phyloP scores from a whole-genome alignment of 30 jellyfish, hydroid and myxozoan species.

The Turritopsis rubra region DNA sequence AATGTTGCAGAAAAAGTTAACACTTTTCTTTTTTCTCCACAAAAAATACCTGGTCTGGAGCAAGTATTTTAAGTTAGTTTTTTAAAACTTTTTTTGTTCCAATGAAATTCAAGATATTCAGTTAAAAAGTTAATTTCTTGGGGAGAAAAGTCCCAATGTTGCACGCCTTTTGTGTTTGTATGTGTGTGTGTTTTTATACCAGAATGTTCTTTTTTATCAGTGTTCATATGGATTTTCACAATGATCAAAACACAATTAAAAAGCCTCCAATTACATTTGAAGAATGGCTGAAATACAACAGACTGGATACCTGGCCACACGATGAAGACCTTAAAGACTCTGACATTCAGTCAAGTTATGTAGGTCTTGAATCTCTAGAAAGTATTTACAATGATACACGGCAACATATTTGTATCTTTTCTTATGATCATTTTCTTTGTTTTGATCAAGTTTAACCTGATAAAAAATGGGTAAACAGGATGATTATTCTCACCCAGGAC shows the following conservation, averaged over 20 bases:
- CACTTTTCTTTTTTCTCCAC: no score
- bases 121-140: no score
- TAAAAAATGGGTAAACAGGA: no score
- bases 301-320: neutral
- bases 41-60: no score
- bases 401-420: neutral
- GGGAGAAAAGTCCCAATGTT: no score
- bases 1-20: no score
- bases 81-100: no score
- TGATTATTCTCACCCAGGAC: no score
- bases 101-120: no score
- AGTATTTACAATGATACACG: neutral
- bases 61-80: no score
- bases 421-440: neutral
- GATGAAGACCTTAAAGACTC: neutral
- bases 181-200: neutral
- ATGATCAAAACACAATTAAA: neutral
- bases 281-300: conserved; percentile 2
- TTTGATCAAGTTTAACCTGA: no score
- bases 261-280: conserved; percentile 9
- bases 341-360: neutral
- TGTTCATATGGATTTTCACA: neutral
- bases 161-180: no score
- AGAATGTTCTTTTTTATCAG: neutral
- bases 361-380: neutral